Conservation (phyloP, 35 echinoderm and acorn worm species). For the Chiridota heheva region DNA sequence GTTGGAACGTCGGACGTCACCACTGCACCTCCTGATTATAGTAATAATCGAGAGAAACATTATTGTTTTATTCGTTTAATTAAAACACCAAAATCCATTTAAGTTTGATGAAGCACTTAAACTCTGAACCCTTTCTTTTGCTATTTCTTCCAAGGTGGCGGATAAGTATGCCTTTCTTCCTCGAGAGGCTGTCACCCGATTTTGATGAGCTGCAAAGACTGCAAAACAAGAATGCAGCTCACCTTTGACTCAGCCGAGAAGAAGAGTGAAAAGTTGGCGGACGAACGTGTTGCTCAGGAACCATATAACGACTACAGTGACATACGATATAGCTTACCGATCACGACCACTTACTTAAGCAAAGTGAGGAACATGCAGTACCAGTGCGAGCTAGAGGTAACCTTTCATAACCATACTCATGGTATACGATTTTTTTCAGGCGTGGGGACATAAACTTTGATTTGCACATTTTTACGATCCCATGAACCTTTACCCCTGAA, state of each 20-base stretch:
- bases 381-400: conserved; percentile 68
- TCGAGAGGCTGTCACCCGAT: conserved; percentile 90
- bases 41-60: too few relatives aligned
- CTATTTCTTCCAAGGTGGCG: conserved; percentile 84
- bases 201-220: conserved; percentile 99
- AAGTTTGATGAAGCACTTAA: too few relatives aligned
- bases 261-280: conserved; percentile 11
- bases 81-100: too few relatives aligned
- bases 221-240: conserved; percentile 95
- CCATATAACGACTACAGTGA: conserved; percentile 38
- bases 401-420: too few relatives aligned
- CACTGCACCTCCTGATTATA: too few relatives aligned
- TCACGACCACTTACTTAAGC: conserved; percentile 94
- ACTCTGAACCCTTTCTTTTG: too few relatives aligned
- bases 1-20: too few relatives aligned
- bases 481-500: too few relatives aligned
- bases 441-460: too few relatives aligned
- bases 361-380: conserved; percentile 79
- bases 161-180: conserved; percentile 96
- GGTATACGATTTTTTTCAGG: too few relatives aligned
- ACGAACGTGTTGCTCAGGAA: not conserved
- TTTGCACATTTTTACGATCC: too few relatives aligned
- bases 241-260: conserved; percentile 59
- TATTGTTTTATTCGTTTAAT: too few relatives aligned
- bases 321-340: conserved; percentile 89